Evolutionary conservation across 2,888 invertebrate genomes (phyloP).

Genomic region (Willowsia nigromaculata): DNA sequence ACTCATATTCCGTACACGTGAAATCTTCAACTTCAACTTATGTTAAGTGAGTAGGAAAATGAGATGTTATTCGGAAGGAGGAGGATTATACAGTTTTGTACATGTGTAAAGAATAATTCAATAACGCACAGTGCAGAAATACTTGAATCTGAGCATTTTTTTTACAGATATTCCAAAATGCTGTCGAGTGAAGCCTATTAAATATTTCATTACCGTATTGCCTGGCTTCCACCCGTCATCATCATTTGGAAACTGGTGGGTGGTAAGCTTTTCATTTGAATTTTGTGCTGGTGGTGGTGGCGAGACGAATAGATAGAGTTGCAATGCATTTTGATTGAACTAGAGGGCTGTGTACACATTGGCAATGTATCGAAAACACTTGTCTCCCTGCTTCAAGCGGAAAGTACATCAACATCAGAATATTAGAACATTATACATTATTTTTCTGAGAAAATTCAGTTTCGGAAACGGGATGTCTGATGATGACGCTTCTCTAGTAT

Average conservation of each 20-base stretch:
- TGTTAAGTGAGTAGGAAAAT: not conserved
- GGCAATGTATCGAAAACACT: conserved; percentile 34
- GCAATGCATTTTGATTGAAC: conserved; percentile 36
- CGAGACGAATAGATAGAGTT: not conserved
- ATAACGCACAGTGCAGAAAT: conserved; percentile 5
- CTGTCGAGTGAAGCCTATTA: conserved; percentile 43
- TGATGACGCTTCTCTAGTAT: not conserved
- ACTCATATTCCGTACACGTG: no score
- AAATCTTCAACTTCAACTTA: not conserved
- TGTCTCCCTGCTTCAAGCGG: not conserved
- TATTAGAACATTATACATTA: no score
- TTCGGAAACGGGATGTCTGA: not conserved
- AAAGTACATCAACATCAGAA: not conserved
- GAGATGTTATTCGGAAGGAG: not conserved
- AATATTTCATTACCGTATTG: conserved; percentile 52
- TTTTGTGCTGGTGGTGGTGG: not conserved
- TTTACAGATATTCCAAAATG: not conserved
- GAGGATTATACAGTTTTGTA: not conserved
- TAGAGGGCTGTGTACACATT: conserved; percentile 10
- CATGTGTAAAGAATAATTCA: not conserved
- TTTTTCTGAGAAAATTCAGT: not conserved
- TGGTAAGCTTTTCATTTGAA: conserved; percentile 31
- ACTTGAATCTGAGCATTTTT: not conserved
- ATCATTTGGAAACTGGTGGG: conserved; percentile 59
- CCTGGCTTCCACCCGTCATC: conserved; percentile 59